Percentiles rank a stretch among this genome's conserved stretches.
Evolutionary conservation across 2,797 vertebrate genomes (phyloP).

Genomic region (Trachops cirrhosus): DNA sequence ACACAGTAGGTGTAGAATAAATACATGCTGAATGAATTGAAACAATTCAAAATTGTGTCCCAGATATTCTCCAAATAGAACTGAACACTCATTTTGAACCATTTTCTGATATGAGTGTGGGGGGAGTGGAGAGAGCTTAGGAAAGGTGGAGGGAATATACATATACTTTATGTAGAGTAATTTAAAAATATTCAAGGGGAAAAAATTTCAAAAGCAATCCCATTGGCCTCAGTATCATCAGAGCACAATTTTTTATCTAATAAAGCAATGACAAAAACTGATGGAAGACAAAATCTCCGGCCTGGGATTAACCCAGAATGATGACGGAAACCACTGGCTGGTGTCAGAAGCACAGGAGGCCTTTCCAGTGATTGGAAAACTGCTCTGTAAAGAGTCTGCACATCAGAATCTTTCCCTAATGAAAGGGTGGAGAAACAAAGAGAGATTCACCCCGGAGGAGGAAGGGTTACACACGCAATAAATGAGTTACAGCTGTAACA

Average conservation of each 20-base stretch:
- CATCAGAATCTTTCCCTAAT: slow-evolving; percentile 54
- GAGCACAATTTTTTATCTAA: slow-evolving; percentile 2
- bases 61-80: slow-evolving; percentile 40
- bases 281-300: slow-evolving; percentile 21
- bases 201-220: background rate
- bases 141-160: background rate
- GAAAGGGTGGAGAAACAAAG: slow-evolving; percentile 58
- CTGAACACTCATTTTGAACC: slow-evolving; percentile 26
- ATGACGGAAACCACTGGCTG: slow-evolving; percentile 16
- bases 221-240: slow-evolving; percentile 21
- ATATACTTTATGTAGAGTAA: background rate
- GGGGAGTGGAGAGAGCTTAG: background rate
- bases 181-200: background rate
- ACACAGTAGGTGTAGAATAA: background rate
- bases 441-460: slow-evolving; percentile 39
- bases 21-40: slow-evolving; percentile 8
- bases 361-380: slow-evolving; percentile 54
- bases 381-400: background rate
- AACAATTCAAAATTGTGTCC: slow-evolving; percentile 21
- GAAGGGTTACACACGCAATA: slow-evolving; percentile 26
- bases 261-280: slow-evolving; percentile 14
- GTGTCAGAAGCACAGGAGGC: slow-evolving; percentile 49
- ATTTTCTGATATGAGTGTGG: background rate
- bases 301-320: slow-evolving; percentile 23
- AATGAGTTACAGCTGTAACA: slow-evolving; percentile 53